Percentiles rank a stretch among this genome's conserved stretches.
phyloP scores from a whole-genome alignment of 2,888 invertebrate species.

The Neoaliturus tenellus region DNA sequence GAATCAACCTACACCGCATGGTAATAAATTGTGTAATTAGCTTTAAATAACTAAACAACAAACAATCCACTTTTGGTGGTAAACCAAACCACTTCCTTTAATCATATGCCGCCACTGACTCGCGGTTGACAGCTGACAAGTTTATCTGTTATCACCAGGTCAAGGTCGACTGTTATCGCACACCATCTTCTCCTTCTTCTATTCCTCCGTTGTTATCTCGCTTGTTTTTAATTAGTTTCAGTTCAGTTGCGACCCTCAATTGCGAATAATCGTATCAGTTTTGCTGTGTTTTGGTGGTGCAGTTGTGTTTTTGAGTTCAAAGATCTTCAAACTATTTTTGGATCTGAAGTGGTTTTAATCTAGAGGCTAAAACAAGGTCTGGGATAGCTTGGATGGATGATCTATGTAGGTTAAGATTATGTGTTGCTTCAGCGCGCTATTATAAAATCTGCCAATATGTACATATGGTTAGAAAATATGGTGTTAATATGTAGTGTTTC shows the following conservation, averaged over 20 bases:
- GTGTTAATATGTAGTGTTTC: too few species aligned
- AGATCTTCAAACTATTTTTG: not conserved
- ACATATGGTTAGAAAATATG: too few species aligned
- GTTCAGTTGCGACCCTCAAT: not conserved
- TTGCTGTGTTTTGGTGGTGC: not conserved
- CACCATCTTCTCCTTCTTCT: not conserved
- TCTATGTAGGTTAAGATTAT: too few species aligned
- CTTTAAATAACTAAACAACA: too few species aligned
- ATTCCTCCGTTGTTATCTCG: not conserved
- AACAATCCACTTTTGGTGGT: too few species aligned
- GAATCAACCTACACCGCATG: too few species aligned
- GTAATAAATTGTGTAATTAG: too few species aligned
- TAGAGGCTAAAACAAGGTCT: not conserved
- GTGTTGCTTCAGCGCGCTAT: too few species aligned
- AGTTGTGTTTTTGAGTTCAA: not conserved
- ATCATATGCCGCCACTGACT: too few species aligned
- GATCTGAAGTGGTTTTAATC: not conserved
- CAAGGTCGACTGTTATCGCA: conserved; percentile 2
- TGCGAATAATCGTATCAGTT: not conserved
- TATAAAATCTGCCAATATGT: too few species aligned
- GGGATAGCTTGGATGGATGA: too few species aligned
- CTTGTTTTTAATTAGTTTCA: not conserved
- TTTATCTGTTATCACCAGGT: not conserved
- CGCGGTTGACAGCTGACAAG: not conserved
- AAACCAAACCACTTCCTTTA: too few species aligned